phyloP scores from a whole-genome alignment of 2,888 invertebrate species.

The Pammene fasciana region DNA sequence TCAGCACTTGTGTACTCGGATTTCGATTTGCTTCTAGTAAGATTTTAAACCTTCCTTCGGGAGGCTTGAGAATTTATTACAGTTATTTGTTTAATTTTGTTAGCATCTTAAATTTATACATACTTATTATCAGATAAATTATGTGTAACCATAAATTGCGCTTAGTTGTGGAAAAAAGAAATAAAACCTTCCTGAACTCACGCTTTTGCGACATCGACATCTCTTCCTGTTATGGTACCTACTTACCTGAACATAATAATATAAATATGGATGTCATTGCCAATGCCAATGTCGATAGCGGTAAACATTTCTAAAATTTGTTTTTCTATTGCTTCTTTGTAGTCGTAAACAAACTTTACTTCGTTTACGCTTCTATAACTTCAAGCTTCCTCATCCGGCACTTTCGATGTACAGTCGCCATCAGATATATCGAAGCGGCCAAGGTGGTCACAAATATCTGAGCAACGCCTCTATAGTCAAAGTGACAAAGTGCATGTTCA shows the following conservation, averaged over 20 bases:
- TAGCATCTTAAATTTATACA: no score
- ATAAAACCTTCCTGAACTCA: neutral
- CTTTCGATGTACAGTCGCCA: no score
- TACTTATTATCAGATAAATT: no score
- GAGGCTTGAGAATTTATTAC: neutral
- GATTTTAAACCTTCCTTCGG: slow-evolving; percentile 8
- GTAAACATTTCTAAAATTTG: slow-evolving; percentile 9
- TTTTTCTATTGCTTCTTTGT: neutral
- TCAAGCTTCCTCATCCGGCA: neutral
- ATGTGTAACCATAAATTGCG: no score
- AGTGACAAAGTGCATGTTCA: no score
- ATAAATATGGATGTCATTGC: neutral
- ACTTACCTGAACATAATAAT: neutral
- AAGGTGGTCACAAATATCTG: no score
- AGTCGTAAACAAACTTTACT: slow-evolving; percentile 4
- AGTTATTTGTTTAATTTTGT: neutral
- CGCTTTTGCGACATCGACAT: neutral
- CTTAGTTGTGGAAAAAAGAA: no score
- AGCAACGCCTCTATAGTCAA: no score
- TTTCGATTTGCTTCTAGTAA: slow-evolving; percentile 43
- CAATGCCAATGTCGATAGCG: neutral
- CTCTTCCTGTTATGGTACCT: neutral
- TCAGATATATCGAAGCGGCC: no score
- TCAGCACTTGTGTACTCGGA: slow-evolving; percentile 50
- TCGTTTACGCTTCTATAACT: neutral